A percentile compares a stretch with the other conserved stretches of the same genome.
Evolutionary conservation across 2,113 vertebrate genomes (phyloP).

Genomic region (Sylvietta virens): DNA sequence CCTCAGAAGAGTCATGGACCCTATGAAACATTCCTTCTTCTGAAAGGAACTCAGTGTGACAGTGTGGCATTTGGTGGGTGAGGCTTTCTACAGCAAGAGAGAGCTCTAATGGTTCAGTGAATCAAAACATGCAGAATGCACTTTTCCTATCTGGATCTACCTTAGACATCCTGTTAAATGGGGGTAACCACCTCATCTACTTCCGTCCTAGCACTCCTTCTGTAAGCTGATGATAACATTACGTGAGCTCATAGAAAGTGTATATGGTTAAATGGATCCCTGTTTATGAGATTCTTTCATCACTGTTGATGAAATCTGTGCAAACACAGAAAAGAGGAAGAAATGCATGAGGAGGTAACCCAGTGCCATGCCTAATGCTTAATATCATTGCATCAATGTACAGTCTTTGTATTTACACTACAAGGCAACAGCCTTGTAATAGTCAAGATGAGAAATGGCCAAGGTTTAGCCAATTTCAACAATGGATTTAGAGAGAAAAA

Average conservation of each 20-base stretch:
- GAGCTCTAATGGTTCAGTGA: not conserved
- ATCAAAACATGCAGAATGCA: not conserved
- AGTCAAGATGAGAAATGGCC: conserved; percentile 23
- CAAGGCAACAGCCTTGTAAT: not conserved
- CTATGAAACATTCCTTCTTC: not conserved
- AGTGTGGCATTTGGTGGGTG: not conserved
- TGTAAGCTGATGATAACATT: not conserved
- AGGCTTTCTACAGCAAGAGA: not conserved
- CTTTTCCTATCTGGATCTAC: not conserved
- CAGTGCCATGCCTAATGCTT: not conserved
- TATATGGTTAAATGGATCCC: not conserved
- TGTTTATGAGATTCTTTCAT: not conserved
- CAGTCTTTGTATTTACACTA: not conserved
- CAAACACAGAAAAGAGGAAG: not conserved
- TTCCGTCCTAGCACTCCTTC: not conserved
- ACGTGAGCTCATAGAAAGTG: not conserved
- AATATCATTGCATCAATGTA: not conserved
- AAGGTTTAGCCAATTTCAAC: conserved; percentile 27
- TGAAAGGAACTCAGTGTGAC: not conserved
- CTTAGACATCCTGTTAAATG: not conserved
- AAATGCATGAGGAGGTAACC: not conserved
- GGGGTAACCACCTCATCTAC: not conserved
- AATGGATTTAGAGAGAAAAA: not conserved
- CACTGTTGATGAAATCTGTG: not conserved
- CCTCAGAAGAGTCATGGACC: not conserved